phyloP scores from a whole-genome alignment of 2,113 vertebrate species.

The Ceyx cyanopectus region DNA sequence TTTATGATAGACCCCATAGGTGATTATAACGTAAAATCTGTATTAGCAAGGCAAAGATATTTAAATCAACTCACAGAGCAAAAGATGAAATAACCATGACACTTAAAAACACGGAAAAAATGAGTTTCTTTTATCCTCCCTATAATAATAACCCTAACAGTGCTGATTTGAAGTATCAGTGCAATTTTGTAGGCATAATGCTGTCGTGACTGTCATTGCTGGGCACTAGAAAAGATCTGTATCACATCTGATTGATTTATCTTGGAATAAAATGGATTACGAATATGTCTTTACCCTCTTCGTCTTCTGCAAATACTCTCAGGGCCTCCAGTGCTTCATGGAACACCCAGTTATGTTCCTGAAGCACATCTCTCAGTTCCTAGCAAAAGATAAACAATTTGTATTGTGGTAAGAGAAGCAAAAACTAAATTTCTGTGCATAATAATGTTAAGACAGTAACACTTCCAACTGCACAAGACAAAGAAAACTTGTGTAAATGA shows the following conservation, averaged over 20 bases:
- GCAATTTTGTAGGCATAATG: neutral
- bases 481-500: neutral
- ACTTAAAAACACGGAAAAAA: neutral
- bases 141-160: neutral
- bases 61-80: neutral
- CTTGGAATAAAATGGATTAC: neutral
- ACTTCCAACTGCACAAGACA: neutral
- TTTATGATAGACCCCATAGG: neutral
- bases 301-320: slow-evolving; percentile 85
- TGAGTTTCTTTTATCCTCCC: neutral
- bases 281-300: slow-evolving; percentile 67
- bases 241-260: neutral
- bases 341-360: slow-evolving; percentile 92
- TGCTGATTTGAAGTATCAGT: neutral
- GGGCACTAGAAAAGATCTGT: neutral
- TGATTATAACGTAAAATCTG: neutral
- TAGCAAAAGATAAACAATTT: slow-evolving; percentile 62
- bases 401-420: neutral
- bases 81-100: neutral
- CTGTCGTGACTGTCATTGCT: neutral
- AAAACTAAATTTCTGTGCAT: neutral
- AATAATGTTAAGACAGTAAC: neutral
- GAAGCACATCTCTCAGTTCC: slow-evolving; percentile 90
- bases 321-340: slow-evolving; percentile 87
- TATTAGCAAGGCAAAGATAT: neutral